Evolutionary conservation across 2,888 invertebrate genomes (phyloP).

Genomic region (Branchinecta sandiegonensis): DNA sequence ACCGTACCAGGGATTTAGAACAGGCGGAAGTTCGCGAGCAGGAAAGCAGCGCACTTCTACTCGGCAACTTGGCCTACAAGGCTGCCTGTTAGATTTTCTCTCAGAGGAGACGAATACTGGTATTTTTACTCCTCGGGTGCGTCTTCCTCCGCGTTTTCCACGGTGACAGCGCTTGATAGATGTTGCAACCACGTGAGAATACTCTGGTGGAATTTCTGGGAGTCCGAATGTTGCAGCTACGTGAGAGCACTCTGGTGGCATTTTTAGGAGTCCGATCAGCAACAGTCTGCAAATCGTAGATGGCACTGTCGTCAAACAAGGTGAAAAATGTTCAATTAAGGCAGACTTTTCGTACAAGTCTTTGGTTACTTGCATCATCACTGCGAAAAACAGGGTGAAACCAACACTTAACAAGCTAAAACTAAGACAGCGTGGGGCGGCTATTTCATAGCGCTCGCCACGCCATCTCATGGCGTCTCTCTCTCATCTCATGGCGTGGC

Average conservation of each 20-base stretch:
- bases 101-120: neutral
- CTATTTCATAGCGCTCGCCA: neutral
- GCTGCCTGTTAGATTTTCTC: neutral
- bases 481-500: too few relatives aligned
- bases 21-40: neutral
- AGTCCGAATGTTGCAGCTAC: neutral
- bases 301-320: neutral
- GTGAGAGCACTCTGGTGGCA: too few relatives aligned
- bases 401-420: neutral
- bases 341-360: neutral
- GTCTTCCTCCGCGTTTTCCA: neutral
- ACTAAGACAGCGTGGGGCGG: neutral
- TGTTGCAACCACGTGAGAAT: neutral
- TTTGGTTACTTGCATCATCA: neutral
- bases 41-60: neutral
- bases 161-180: neutral
- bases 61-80: constrained; percentile 1
- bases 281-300: neutral
- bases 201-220: neutral
- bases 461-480: too few relatives aligned
- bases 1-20: neutral
- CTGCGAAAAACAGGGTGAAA: neutral
- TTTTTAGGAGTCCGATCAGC: neutral
- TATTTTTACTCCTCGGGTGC: neutral
- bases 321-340: neutral